These are phyloP conservation scores for Sebastes matsubarae DNA, from an alignment of 2,797 vertebrate species.

Conservation along the genomic window DNA sequence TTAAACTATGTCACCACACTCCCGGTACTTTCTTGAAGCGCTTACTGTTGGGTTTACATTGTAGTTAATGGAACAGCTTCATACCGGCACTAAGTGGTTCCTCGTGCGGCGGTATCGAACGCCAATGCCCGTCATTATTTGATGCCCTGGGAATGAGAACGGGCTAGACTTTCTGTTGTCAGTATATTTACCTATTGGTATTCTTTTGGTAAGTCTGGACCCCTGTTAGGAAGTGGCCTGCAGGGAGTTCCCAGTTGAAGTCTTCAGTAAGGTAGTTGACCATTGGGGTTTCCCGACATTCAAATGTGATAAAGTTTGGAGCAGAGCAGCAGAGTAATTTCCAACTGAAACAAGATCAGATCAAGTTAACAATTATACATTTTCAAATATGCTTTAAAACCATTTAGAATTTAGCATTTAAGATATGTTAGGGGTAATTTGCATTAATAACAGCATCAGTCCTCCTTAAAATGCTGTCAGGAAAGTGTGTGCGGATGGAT, in stretches of 20 bases:
- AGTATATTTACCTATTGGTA: background rate
- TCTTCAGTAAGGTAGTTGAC: slow-evolving; percentile 6
- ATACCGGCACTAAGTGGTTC: too few relatives aligned
- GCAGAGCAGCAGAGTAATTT: background rate
- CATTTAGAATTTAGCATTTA: background rate
- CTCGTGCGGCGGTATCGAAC: too few relatives aligned
- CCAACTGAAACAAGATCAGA: background rate
- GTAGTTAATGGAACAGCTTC: too few relatives aligned
- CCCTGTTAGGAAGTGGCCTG: slow-evolving; percentile 14
- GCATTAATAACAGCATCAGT: too few relatives aligned
- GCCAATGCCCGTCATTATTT: too few relatives aligned
- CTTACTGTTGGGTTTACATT: too few relatives aligned
- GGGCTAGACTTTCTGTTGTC: background rate
- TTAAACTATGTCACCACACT: too few relatives aligned
- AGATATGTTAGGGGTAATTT: background rate
- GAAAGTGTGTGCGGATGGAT: background rate
- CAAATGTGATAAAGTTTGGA: background rate
- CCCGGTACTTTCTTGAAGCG: too few relatives aligned
- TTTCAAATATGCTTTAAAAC: background rate
- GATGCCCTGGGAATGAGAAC: too few relatives aligned
- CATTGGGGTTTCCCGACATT: background rate
- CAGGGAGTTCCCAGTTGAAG: slow-evolving; percentile 6
- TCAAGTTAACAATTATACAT: background rate
- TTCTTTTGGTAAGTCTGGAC: background rate
- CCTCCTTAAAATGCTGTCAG: too few relatives aligned